Evolutionary conservation across 2,888 invertebrate genomes (phyloP), one percentile per base, ranked within the genome.

Genomic region (Tuberolachnus salignus): DNA sequence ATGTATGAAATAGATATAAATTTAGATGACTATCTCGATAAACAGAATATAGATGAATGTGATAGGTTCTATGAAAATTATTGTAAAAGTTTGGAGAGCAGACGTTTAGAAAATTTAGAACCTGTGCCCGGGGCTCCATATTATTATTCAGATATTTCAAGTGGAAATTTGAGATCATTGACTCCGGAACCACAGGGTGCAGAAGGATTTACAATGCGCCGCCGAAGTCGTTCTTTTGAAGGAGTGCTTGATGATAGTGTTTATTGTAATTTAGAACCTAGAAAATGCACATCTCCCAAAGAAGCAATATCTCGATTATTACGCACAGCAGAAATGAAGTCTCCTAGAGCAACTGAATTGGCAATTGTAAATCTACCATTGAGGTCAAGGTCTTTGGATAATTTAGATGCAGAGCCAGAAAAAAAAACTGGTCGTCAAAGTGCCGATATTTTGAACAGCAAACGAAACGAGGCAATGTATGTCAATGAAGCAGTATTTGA

Each of bases 71-170:
- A 78, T 51, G 78, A 67, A 78, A 78, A 78, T 34, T 78, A 78
- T 51, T 78, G 78, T 51, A 78, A 78, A 59, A 78, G 69, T 69
- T 69, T 78, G 49, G 78, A 78, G 19, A 67, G 10, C 42, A 69
- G 67, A 51, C 34, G 78, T 14, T 69, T 78, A 51, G 78, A 78
- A 49, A 59, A 59, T 42, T 59, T 42, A 19, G 78, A 67, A 16
- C 67, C 59, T 23, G 11, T 13, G n/a, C 34, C 73, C 51, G 86
- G 86, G 1, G 93, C 93, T 49, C 94, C 94, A 0, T 94, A 94
- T 84, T 94, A 94, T 84, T 94, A 94, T 85, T 94, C 94, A 0
- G 94, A 95, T 85, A 87, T 90, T 70, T 90, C 83, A 86, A 83
- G 83, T 82, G 82, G 67, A 51, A 84, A 57, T 80, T 83, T 51